Evolutionary conservation across 2,797 vertebrate genomes (phyloP), one percentile per base, ranked within the genome.

Genomic region (Gallinago solitaria): DNA sequence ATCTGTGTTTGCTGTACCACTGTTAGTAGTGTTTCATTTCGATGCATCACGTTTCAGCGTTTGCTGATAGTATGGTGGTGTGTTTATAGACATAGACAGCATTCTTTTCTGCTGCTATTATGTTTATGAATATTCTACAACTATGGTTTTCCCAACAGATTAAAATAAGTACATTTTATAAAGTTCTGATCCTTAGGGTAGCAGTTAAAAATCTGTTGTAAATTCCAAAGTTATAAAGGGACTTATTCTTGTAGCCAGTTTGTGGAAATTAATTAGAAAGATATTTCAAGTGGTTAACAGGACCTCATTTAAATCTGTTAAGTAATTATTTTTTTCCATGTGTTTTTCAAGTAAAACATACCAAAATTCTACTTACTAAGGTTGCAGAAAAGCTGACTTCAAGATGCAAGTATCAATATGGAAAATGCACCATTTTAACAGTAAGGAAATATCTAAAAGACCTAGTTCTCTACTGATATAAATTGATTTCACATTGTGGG

Each of bases 91-190:
- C 67, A 64, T 35, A 63, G 51, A 63, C 16, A 71, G 17, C 28
- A 53, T 90, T 93, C 45, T 96, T 96, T 96, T 95, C 68, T 90
- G 27, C 67, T 94, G 68, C 48, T 90, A 47, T n/a, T 86, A 43
- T 87, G 80, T 45, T 85, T 78, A 59, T 68, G 25, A 77, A 54
- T 82, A 32, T 57, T 85, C 92, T 82, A 85, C 68, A 70, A 35
- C 28, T 48, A 37, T 25, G 64, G 57, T 82, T 70, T 85, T 93
- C 70, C 75, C 51, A 75, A 51, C 37, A 73, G 63, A 69, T n/a
- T 74, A 77, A n/a, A 70, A 50, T 76, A 61, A 53, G 5, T 39
- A 30, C 16, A 25, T 89, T 61, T 84, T 91, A 47, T 25, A 2
- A 69, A 79, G 37, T 87, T 56, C 32, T 80, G 15, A 4, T 76